Percentiles rank a stretch among this genome's conserved stretches.
Conservation (phyloP, 2,888 invertebrate species). For the Eumerus sabulonum region DNA sequence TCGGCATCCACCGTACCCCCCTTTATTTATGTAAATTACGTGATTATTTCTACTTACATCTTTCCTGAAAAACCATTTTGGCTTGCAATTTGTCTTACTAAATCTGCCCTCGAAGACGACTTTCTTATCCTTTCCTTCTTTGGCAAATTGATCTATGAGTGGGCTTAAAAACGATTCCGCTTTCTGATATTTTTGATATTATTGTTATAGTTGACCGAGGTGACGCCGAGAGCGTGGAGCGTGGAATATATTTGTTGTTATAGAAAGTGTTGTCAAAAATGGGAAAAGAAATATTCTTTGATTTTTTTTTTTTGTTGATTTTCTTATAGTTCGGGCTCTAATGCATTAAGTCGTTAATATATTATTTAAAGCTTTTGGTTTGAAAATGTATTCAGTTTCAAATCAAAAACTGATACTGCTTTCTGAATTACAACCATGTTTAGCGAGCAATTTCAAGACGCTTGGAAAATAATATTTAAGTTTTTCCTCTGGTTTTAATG, state of each 20-base stretch:
- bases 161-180: conserved; percentile 96
- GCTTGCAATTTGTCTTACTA: conserved; percentile 96
- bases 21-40: no score
- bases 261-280: conserved; percentile 78
- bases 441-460: no score
- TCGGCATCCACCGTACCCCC: no score
- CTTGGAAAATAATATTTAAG: no score
- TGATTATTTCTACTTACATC: conserved; percentile 85
- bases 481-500: no score
- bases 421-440: no score
- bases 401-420: conserved; percentile 45
- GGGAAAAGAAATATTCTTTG: conserved; percentile 75
- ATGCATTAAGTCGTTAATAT: conserved; percentile 52
- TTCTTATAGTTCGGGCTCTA: conserved; percentile 29
- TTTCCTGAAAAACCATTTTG: conserved; percentile 94
- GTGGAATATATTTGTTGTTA: conserved; percentile 44
- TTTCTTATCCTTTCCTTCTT: conserved; percentile 98
- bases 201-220: conserved; percentile 28
- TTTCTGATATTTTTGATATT: conserved; percentile 83
- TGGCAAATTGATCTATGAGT: conserved; percentile 94
- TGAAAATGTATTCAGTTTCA: conserved; percentile 57
- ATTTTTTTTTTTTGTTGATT: conserved; percentile 44
- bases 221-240: conserved; percentile 29
- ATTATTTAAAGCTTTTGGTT: conserved; percentile 37
- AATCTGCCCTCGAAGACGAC: conserved; percentile 96